Evolutionary conservation across 2,888 invertebrate species (phyloP).

Genomic region (Hydriomena furcata): DNA sequence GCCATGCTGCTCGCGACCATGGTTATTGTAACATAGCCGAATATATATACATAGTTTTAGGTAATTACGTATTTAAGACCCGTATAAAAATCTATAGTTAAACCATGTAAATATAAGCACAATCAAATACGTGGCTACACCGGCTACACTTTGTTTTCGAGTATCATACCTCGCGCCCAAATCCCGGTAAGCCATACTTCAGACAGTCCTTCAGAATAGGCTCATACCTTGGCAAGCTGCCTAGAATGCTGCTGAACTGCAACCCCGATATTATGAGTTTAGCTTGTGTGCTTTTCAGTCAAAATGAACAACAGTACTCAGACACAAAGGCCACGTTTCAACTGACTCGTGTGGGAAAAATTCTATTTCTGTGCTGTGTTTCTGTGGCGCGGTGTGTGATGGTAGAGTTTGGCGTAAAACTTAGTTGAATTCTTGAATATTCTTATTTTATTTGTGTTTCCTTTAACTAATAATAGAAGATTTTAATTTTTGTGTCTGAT

Average conservation of each 20-base stretch:
- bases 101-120: no score
- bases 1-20: no score
- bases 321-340: constrained; percentile 43
- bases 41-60: no score
- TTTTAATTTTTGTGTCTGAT: no score
- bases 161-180: no score
- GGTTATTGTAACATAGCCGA: no score
- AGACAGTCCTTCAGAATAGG: constrained; percentile 9
- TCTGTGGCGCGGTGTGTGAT: constrained; percentile 36
- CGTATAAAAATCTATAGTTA: no score
- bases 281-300: constrained; percentile 24
- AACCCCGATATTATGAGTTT: constrained; percentile 14
- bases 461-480: no score
- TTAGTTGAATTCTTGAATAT: no score
- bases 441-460: no score
- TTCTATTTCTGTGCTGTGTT: constrained; percentile 51
- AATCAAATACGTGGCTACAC: no score
- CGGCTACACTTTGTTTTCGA: not conserved
- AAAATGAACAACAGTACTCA: constrained; percentile 42
- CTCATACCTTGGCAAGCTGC: constrained; percentile 10
- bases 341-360: constrained; percentile 43
- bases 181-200: not conserved
- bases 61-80: no score
- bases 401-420: not conserved
- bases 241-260: constrained; percentile 2